Evolutionary conservation across 2,797 vertebrate genomes (phyloP).

Genomic region (Spinus pinus): DNA sequence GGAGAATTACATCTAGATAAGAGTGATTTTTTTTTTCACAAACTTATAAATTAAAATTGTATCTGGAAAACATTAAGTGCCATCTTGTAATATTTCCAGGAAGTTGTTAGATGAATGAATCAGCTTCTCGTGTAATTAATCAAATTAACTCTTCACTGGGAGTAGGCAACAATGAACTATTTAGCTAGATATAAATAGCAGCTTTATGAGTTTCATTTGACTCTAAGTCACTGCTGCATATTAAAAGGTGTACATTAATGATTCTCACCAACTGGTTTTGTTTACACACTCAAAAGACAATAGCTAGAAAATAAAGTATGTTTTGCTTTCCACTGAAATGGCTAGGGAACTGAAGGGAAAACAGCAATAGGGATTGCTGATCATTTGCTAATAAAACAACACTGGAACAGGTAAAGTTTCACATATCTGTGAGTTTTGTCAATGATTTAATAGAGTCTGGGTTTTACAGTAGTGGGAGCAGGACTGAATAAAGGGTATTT

Average conservation of each 20-base stretch:
- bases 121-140: constrained; percentile 40
- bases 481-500: neutral
- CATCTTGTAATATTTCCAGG: constrained; percentile 21
- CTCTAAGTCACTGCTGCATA: neutral
- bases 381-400: neutral
- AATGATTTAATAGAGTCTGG: neutral
- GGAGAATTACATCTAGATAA: neutral
- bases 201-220: constrained; percentile 31
- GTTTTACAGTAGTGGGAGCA: neutral
- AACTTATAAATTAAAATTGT: neutral
- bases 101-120: constrained; percentile 28
- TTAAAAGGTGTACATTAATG: neutral
- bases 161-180: constrained; percentile 16
- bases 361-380: neutral
- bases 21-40: neutral
- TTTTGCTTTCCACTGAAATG: neutral
- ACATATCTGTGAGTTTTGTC: neutral
- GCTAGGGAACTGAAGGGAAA: neutral
- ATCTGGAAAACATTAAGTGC: neutral
- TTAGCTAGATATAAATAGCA: constrained; percentile 39
- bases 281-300: neutral
- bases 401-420: neutral
- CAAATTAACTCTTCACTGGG: constrained; percentile 3
- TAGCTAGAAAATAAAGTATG: neutral
- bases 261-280: neutral